phyloP scores from a whole-genome alignment of 2,888 invertebrate genomes.

The Epiblema foenella region DNA sequence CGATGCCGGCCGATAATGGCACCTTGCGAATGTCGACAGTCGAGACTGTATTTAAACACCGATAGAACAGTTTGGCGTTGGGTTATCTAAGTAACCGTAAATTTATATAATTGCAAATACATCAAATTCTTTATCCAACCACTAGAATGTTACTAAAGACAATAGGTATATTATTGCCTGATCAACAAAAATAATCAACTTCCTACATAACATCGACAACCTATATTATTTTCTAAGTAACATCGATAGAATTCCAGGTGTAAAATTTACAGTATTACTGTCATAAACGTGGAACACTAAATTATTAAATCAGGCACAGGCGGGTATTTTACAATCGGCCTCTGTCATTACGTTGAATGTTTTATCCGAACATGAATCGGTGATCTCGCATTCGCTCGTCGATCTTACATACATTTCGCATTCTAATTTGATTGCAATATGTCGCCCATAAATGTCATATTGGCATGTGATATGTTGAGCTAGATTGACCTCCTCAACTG shows the following conservation, averaged over 20 bases:
- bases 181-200: too few relatives aligned
- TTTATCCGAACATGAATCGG: conserved; percentile 52
- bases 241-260: not conserved
- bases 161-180: too few relatives aligned
- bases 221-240: not conserved
- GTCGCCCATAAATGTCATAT: not conserved
- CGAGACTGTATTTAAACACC: not conserved
- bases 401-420: not conserved
- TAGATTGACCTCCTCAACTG: too few relatives aligned
- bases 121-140: too few relatives aligned
- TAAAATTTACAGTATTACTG: not conserved
- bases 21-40: not conserved
- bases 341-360: conserved; percentile 65
- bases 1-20: conserved; percentile 4
- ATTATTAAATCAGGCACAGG: conserved; percentile 12
- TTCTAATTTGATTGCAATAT: not conserved
- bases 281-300: not conserved
- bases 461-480: too few relatives aligned
- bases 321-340: conserved; percentile 43
- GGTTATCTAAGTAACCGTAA: too few relatives aligned
- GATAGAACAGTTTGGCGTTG: not conserved
- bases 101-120: too few relatives aligned
- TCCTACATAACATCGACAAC: too few relatives aligned
- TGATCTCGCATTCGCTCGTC: not conserved
- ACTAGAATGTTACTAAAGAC: too few relatives aligned